Percentiles rank a stretch among this genome's conserved stretches.
These are phyloP conservation scores for Syngnathus floridae DNA, from an alignment of 2,113 vertebrate species.

Conservation along the genomic window DNA sequence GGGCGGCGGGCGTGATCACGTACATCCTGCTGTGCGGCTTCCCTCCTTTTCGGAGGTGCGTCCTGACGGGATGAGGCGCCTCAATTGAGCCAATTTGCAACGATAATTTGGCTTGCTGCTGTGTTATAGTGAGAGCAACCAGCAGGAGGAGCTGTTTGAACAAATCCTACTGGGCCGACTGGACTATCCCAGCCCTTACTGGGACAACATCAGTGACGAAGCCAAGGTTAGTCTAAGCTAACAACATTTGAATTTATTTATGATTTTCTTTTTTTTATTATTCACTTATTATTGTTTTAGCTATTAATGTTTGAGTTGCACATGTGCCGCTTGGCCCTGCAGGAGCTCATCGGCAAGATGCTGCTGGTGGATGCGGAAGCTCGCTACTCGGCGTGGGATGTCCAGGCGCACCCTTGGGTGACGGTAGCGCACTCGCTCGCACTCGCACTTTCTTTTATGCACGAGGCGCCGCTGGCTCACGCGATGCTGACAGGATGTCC, in stretches of 20 bases:
- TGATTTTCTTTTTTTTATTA: background rate
- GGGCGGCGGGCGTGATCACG: constrained; percentile 96
- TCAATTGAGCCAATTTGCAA: too few relatives aligned
- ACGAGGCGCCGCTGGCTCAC: background rate
- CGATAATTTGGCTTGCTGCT: background rate
- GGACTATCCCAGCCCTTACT: constrained; percentile 94
- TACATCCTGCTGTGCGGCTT: constrained; percentile 97
- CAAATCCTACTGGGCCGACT: constrained; percentile 89
- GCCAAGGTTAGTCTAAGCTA: constrained; percentile 77
- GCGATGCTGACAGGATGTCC: background rate
- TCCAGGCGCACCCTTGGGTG: constrained; percentile 92
- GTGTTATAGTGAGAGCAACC: constrained; percentile 82
- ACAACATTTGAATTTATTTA: background rate
- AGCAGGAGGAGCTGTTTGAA: constrained; percentile 95
- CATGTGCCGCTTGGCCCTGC: background rate
- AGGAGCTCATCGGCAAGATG: constrained; percentile 95
- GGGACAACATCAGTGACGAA: constrained; percentile 91
- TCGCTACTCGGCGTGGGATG: constrained; percentile 85
- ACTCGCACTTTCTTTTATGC: background rate
- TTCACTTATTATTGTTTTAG: too few relatives aligned
- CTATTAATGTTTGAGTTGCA: background rate
- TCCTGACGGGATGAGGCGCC: background rate
- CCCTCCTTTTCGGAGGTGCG: constrained; percentile 92
- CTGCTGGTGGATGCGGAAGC: constrained; percentile 85
- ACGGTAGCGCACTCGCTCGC: constrained; percentile 65